These are phyloP conservation scores for Alosa alosa DNA, from an alignment of 2,113 vertebrate species.

Conservation along the genomic window DNA sequence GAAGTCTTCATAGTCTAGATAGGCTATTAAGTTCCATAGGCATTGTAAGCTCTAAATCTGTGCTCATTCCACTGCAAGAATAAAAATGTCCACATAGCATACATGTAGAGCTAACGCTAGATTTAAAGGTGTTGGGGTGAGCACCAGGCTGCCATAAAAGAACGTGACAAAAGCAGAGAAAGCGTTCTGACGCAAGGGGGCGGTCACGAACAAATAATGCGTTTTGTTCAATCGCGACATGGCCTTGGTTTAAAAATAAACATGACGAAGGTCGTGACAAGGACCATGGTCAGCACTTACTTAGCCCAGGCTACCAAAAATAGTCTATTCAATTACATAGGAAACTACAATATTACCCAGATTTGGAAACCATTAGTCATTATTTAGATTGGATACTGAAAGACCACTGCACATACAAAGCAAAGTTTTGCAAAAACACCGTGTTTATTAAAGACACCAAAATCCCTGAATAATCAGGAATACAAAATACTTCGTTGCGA, in stretches of 20 bases:
- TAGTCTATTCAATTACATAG: neutral
- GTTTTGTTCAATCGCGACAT: neutral
- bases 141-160: neutral
- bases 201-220: neutral
- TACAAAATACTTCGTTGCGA: slow-evolving; percentile 73
- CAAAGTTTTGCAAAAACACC: slow-evolving; percentile 53
- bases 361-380: neutral
- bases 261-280: neutral
- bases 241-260: neutral
- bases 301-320: neutral
- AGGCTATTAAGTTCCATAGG: no score
- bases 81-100: no score
- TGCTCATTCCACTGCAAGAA: no score
- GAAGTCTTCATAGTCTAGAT: no score
- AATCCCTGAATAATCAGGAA: slow-evolving; percentile 71
- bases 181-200: neutral
- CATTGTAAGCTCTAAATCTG: no score
- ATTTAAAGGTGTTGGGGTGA: no score
- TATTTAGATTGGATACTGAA: neutral
- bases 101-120: no score
- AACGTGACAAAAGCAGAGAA: neutral
- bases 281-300: neutral
- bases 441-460: slow-evolving; percentile 73
- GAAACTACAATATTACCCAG: neutral
- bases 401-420: neutral